Base-by-base conservation (phyloP, 2,113 vertebrate species). In the Sapajus apella region DNA sequence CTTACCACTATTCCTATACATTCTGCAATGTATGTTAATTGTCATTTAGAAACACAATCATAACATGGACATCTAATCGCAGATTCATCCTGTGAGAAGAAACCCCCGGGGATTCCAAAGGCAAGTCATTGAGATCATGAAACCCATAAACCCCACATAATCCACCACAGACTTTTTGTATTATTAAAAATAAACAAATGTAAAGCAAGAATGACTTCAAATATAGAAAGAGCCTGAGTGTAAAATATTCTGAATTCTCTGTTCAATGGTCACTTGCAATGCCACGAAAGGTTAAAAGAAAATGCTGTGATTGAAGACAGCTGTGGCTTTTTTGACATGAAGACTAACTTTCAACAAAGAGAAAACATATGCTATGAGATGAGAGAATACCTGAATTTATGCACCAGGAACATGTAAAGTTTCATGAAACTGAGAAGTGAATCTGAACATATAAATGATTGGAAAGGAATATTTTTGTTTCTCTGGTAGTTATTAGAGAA, bases 261-360 rank as follows among this genome's bases (percentile, higher is more conserved):
- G 61, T 93, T 96, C 56, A 85, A 85, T 97, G 97, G 97, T 98
- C 97, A 97, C 85, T 91, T 95, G 72, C 56, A 97, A 95, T 97
- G 93, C 90, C 91, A 97, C 68, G 84, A 45, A 95, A 98, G 77
- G 96, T 97, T 97, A 92, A 98, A 95, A 90, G 90, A 91, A 95
- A 96, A 97, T 97, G 61, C 94, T 97, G 76, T 98, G 97, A 98
- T 96, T 98, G 97, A 95, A 92, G 98, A 97, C 97, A 98, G 97
- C 97, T 98, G 72, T 21, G 70, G 90, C 86, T 97, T 96, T 77
- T 98, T 97, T 97, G 95, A 97, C 95, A 95, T 91, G 77, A 97
- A 97, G 96, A 95, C 98, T 97, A 94, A 96, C 89, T 98, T 98
- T 98, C 96, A 97, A 55, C 82, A 96, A 90, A 97, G 47, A 92